Evolutionary conservation across 2,888 invertebrate genomes (phyloP).

Genomic region (Alviniconcha strummeri): DNA sequence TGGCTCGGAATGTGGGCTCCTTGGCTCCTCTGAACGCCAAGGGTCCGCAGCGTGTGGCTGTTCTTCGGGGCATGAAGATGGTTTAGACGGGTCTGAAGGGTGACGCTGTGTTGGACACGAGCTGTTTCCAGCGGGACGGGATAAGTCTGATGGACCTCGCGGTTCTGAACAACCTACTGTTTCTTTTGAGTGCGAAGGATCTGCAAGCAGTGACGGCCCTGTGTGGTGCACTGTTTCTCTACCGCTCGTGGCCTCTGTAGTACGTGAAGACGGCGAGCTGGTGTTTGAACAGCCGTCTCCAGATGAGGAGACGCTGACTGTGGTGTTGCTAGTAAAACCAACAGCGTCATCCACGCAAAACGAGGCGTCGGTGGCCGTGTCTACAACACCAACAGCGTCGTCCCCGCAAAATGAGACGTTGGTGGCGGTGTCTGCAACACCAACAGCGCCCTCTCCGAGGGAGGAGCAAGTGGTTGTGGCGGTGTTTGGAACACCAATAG

Average conservation of each 20-base stretch:
- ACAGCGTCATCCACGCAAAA: too few relatives aligned
- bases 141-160: not conserved
- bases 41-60: not conserved
- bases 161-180: too few relatives aligned
- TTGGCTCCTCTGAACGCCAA: too few relatives aligned
- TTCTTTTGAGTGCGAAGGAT: not conserved
- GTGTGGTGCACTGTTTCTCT: not conserved
- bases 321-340: too few relatives aligned
- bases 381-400: too few relatives aligned
- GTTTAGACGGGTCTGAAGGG: not conserved
- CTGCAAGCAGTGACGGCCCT: not conserved
- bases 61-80: not conserved
- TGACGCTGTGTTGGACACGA: not conserved
- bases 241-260: not conserved
- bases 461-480: not conserved
- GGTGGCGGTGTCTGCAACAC: too few relatives aligned
- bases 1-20: not conserved
- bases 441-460: too few relatives aligned
- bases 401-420: too few relatives aligned
- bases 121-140: not conserved
- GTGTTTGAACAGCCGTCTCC: too few relatives aligned
- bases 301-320: not conserved
- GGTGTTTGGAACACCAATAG: not conserved
- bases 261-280: not conserved
- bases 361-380: too few relatives aligned